Evolutionary conservation across 1,140 invertebrate species (phyloP).

Genomic region (Metaphire vulgaris): DNA sequence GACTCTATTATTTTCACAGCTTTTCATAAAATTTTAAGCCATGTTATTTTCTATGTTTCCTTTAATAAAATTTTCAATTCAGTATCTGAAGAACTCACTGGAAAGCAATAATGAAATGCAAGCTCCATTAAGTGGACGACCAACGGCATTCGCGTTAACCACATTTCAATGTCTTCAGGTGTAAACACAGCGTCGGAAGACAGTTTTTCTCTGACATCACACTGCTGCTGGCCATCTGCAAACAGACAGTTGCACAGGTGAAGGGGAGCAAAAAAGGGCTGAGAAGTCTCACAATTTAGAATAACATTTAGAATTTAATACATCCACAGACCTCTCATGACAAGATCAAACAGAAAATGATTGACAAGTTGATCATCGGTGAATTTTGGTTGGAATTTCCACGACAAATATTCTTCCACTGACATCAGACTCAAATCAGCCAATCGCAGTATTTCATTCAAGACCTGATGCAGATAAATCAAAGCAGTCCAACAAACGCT

Average conservation of each 20-base stretch:
- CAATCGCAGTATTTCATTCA: neutral
- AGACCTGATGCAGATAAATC: too few relatives aligned
- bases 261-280: too few relatives aligned
- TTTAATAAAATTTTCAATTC: too few relatives aligned
- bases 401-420: neutral
- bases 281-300: neutral
- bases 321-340: neutral
- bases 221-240: conserved; percentile 1
- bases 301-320: neutral
- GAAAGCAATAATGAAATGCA: conserved; percentile 36
- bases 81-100: conserved; percentile 14
- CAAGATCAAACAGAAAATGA: neutral
- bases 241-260: too few relatives aligned
- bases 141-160: conserved; percentile 35
- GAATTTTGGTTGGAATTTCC: neutral
- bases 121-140: conserved; percentile 36
- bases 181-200: conserved; percentile 17
- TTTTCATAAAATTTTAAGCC: too few relatives aligned
- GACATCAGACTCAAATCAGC: neutral
- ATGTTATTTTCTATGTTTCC: too few relatives aligned
- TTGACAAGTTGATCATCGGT: neutral
- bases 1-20: too few relatives aligned
- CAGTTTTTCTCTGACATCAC: neutral
- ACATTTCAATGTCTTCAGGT: conserved; percentile 34
- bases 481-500: too few relatives aligned